Percentiles rank a stretch among this genome's conserved stretches.
These are phyloP conservation scores for Rhagoletis pomonella DNA, from an alignment of 1,140 invertebrate species.

Conservation along the genomic window DNA sequence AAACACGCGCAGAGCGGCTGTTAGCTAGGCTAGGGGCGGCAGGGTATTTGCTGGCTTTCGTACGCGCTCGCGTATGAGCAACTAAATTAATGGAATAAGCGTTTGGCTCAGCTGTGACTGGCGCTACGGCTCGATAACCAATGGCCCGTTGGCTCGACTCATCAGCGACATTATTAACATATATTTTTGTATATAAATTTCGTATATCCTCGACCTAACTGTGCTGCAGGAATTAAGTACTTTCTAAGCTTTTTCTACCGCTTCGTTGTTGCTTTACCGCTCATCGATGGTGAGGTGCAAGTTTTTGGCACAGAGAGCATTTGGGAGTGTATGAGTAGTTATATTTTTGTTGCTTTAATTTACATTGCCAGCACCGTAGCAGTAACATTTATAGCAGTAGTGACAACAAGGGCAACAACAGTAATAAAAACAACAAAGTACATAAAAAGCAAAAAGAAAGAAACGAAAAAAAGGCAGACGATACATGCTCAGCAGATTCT, in stretches of 20 bases:
- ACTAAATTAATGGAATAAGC: conserved; percentile 22
- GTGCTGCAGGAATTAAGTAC: not conserved
- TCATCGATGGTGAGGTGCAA: not conserved
- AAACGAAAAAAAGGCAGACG: not conserved
- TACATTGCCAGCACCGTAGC: no score
- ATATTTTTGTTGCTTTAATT: no score
- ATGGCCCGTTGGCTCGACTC: not conserved
- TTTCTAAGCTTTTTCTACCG: not conserved
- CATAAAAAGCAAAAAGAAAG: not conserved
- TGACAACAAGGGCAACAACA: conserved; percentile 3
- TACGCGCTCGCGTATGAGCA: conserved; percentile 51
- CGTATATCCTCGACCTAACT: not conserved
- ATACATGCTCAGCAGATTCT: not conserved
- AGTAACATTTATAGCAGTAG: no score
- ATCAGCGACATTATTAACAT: not conserved
- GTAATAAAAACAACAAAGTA: not conserved
- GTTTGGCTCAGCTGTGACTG: not conserved
- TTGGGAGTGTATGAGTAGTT: not conserved
- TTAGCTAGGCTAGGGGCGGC: not conserved
- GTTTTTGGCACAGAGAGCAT: not conserved
- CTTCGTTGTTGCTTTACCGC: not conserved
- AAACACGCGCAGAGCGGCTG: not conserved
- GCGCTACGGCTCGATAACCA: no score
- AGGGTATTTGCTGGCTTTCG: not conserved
- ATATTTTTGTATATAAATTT: conserved; percentile 6